Percentiles rank a stretch among this genome's conserved stretches.
Conservation (phyloP, 2,113 vertebrate species). For the Halcyon malimbica region DNA sequence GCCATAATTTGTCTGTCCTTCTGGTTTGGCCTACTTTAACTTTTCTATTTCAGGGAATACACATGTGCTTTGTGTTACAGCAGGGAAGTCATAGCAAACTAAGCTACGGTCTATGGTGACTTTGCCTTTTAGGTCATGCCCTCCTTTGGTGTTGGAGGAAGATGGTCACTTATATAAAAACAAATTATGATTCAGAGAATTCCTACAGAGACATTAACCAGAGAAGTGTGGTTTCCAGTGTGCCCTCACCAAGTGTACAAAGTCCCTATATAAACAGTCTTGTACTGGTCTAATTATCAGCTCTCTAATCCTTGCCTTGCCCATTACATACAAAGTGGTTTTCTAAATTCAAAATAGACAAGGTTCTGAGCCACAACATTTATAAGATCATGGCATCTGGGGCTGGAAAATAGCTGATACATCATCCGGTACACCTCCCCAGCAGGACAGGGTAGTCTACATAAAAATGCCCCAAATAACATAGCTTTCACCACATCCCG, state of each 20-base stretch:
- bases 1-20: constrained; percentile 19
- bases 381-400: constrained; percentile 2
- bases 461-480: constrained; percentile 45
- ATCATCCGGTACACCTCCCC: background rate
- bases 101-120: constrained; percentile 22
- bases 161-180: constrained; percentile 43
- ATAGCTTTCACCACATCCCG: background rate
- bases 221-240: constrained; percentile 21
- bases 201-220: constrained; percentile 25
- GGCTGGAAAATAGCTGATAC: constrained; percentile 26
- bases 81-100: constrained; percentile 9
- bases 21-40: constrained; percentile 39
- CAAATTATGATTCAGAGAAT: constrained; percentile 58
- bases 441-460: background rate
- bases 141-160: constrained; percentile 32
- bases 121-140: constrained; percentile 3
- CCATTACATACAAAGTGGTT: constrained; percentile 20
- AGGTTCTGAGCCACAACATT: constrained; percentile 13
- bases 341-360: constrained; percentile 52
- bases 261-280: constrained; percentile 26
- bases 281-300: constrained; percentile 3
- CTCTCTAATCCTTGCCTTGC: constrained; percentile 10
- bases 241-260: background rate
- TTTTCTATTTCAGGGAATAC: constrained; percentile 52
- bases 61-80: constrained; percentile 63